Percentiles rank a stretch among this genome's conserved stretches.
These are phyloP conservation scores for Drosophila arizonae DNA, from an alignment of 1,140 invertebrate genomes.

Conservation along the genomic window DNA sequence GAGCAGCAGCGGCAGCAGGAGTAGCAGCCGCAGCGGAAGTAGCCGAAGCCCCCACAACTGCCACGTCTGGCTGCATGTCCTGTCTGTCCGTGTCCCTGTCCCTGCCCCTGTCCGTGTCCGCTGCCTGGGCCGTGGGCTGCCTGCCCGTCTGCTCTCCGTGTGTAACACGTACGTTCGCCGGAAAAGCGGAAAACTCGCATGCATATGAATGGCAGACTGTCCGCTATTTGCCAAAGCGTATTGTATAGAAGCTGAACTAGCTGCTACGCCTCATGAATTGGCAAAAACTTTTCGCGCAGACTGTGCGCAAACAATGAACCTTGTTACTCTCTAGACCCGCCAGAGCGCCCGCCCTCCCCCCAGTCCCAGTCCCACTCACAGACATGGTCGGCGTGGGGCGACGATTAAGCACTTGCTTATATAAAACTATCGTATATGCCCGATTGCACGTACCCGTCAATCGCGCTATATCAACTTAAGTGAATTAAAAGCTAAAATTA, in stretches of 20 bases:
- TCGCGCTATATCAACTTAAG: not conserved
- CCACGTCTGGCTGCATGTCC: slow-evolving; percentile 1
- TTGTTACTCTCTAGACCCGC: slow-evolving; percentile 20
- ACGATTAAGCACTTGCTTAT: not conserved
- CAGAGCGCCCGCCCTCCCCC: not conserved
- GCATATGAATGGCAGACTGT: slow-evolving; percentile 39
- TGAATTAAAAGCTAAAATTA: too few relatives aligned
- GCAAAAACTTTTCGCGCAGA: slow-evolving; percentile 73
- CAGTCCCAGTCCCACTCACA: not conserved
- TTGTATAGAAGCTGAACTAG: slow-evolving; percentile 47
- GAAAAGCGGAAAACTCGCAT: slow-evolving; percentile 79
- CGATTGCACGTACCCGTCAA: not conserved
- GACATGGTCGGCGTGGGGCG: slow-evolving; percentile 2
- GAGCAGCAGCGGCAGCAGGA: slow-evolving; percentile 20
- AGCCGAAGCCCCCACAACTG: slow-evolving; percentile 37
- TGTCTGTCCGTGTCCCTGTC: slow-evolving; percentile 6
- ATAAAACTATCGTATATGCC: not conserved
- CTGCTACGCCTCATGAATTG: slow-evolving; percentile 67
- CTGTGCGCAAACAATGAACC: slow-evolving; percentile 75
- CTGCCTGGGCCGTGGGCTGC: not conserved
- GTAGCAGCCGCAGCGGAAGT: slow-evolving; percentile 49
- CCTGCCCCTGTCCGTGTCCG: too few relatives aligned
- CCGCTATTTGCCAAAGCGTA: slow-evolving; percentile 77
- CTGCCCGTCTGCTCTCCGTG: not conserved
- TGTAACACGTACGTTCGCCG: slow-evolving; percentile 40